Evolutionary conservation across 2,113 vertebrate genomes (phyloP), one percentile per base, ranked within the genome.

Genomic region (Paracyprichromis sp.): DNA sequence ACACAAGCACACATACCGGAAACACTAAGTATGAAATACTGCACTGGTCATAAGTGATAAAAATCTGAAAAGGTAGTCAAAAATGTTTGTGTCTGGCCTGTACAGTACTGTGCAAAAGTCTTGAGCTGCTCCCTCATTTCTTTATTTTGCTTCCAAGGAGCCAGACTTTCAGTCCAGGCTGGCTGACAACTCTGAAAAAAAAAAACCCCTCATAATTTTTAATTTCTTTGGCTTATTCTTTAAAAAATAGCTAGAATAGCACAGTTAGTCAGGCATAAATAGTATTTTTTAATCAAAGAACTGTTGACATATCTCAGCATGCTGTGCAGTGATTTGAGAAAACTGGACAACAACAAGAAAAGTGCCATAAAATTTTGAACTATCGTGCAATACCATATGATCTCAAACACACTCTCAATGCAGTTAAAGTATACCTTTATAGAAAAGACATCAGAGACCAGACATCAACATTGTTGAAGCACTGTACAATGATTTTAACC

Each of bases 171-270:
- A 57, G 54, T 26, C 54, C 54, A 26, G 54, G 21, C 21, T 57
- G 21, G 24, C 59, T 34, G 29, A 61, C 57, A 61, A 10, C 9
- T 10, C 29, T 14, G 24, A 3, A 31, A 57, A 57, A 5, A 40
- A 4, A 4, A 4, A 0, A 0, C 0, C 2, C 3, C 29, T 10
- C 63, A 40, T 71, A 0, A 24, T 71, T 71, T 66, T 0, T 40
- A 0, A 24, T 6, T 71, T 71, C 36, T 71, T 43, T 43, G 6
- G 5, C 63, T 69, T 40, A 21, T 40, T 14, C 0, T 69, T 21
- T 16, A 69, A 26, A 71, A 71, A 24, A 24, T 43, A 16, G n/a
- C 13, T 24, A 3, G 19, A 36, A 43, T 71, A 71, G 40, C n/a
- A 71, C n/a, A 16, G 66, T 43, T 24, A 24, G 36, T 24, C n/a